Evolutionary conservation across 2,113 vertebrate genomes (phyloP).

Genomic region (Enhydra lutris): DNA sequence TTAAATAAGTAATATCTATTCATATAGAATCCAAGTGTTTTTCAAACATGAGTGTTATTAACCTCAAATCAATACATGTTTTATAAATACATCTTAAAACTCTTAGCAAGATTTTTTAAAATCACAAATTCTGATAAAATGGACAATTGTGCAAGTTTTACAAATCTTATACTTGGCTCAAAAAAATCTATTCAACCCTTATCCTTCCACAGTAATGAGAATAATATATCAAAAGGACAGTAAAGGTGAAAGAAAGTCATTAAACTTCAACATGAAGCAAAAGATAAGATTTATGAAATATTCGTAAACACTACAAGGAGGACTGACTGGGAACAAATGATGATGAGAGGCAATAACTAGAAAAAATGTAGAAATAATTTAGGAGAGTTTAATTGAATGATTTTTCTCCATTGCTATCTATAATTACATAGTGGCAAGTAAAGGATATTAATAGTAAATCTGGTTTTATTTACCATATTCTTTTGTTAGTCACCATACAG

Average conservation of each 20-base stretch:
- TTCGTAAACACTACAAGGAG: conserved; percentile 6
- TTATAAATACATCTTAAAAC: neutral
- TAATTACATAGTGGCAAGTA: neutral
- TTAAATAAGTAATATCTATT: neutral
- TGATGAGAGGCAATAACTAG: neutral
- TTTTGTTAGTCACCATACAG: neutral
- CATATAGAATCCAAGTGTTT: neutral
- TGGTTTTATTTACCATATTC: neutral
- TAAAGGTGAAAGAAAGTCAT: conserved; percentile 16
- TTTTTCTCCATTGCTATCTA: neutral
- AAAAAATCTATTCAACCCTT: neutral
- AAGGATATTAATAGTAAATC: neutral
- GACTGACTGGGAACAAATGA: neutral
- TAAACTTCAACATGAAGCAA: conserved; percentile 18
- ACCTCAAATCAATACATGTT: neutral
- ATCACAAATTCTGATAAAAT: neutral
- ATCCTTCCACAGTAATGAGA: conserved; percentile 27
- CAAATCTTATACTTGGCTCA: neutral
- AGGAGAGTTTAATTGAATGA: neutral
- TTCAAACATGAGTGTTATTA: neutral
- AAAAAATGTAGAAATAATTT: neutral
- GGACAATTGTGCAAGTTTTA: conserved; percentile 1
- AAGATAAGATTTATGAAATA: conserved; percentile 14
- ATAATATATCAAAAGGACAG: conserved; percentile 23
- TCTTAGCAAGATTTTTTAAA: neutral